Base-by-base conservation (phyloP, 2,797 vertebrate species). In the Mormyrops attenuatus region DNA sequence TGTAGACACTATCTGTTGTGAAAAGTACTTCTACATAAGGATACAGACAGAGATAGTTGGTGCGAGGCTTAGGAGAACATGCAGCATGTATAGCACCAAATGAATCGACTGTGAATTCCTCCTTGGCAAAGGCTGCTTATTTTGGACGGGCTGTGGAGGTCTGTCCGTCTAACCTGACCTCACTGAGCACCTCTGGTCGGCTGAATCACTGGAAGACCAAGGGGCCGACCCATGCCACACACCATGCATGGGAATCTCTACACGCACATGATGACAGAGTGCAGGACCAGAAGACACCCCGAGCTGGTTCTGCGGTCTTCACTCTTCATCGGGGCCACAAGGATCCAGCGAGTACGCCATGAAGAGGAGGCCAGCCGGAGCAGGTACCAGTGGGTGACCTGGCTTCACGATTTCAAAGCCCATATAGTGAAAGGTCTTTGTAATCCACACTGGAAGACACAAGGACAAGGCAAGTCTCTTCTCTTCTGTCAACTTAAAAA, bases 391-490 rank as follows among this genome's bases (percentile, higher is more conserved):
- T 53, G 96, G 96, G 89, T 97, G 96, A 91, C 96, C 96, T 90
- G 96, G 97, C 92, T 95, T 95, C 92, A 97, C 96, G 60, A 97
- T 95, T 93, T 97, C 96, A 94, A 97, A 97, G 92, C 97, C 97
- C 94, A 97, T 88, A 93, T 97, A 97, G 94, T 96, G 96, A 95
- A 97, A 97, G 5, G 96, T 97, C 95, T 96, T 97, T 93, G 97
- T 94, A 91, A 97, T 96, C 1, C 96, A 95, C 94, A 96, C 97
- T 94, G 90, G 88, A 88, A 73, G 15, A 90, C 60, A 91, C 52
- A 90, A 89, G 53, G 6, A 82, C 49, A 87, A 2, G 20, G 22
- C 0, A 30, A 52, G 8, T 82, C 66, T 85, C 47, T 30, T 85
- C 82, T 50, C 20, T 85, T n/a, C n/a, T 50, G n/a, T 85, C n/a